These are phyloP conservation scores for Lepidurus arcticus DNA, from an alignment of 1,140 invertebrate species.

Conservation along the genomic window DNA sequence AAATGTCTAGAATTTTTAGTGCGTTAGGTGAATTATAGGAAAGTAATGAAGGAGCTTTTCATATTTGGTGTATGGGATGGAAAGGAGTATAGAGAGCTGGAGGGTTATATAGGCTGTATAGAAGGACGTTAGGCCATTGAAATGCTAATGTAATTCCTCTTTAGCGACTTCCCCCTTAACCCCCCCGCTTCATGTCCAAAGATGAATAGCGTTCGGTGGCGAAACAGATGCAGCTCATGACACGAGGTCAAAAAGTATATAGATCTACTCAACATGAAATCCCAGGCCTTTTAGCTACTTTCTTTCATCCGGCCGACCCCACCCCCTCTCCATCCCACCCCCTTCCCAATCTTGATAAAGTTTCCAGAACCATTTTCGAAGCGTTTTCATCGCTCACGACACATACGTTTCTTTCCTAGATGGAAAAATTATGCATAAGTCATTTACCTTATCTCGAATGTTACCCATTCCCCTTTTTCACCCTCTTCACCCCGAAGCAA, in stretches of 20 bases:
- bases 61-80: neutral
- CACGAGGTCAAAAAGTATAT: conserved; percentile 19
- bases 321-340: neutral
- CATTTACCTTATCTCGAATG: conserved; percentile 13
- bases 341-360: neutral
- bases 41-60: neutral
- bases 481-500: neutral
- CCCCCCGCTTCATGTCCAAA: neutral
- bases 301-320: neutral
- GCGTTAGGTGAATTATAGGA: neutral
- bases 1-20: no score
- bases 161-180: neutral
- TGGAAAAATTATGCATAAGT: conserved; percentile 22
- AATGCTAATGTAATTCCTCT: conserved; percentile 22
- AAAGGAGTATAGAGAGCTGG: neutral
- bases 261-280: conserved; percentile 16
- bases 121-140: neutral
- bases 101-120: neutral
- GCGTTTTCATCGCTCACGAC: conserved; percentile 4
- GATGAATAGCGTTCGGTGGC: conserved; percentile 14
- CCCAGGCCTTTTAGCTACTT: neutral
- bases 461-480: neutral
- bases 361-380: neutral
- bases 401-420: neutral
- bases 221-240: conserved; percentile 9